Evolutionary conservation across 2,888 invertebrate genomes (phyloP).

Genomic region (Chrysina gloriosa): DNA sequence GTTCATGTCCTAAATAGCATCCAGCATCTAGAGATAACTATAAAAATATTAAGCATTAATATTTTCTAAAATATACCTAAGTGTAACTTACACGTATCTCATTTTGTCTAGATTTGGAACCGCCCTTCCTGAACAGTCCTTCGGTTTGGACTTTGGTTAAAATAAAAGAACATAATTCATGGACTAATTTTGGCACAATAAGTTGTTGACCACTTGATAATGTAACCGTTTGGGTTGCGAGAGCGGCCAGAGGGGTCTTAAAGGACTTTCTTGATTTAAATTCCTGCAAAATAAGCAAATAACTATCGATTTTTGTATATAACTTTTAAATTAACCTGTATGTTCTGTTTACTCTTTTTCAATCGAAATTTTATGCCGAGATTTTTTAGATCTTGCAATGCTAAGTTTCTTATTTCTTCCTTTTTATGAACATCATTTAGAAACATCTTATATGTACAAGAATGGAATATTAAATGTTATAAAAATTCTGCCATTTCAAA

Average conservation of each 20-base stretch:
- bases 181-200: conserved; percentile 78
- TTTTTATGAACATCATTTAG: conserved; percentile 69
- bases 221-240: conserved; percentile 70
- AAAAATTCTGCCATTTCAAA: conserved; percentile 27
- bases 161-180: conserved; percentile 77
- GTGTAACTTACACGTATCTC: conserved; percentile 75
- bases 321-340: conserved; percentile 59
- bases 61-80: background rate
- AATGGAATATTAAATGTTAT: background rate
- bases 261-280: conserved; percentile 63
- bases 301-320: background rate
- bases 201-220: conserved; percentile 77
- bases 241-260: conserved; percentile 66
- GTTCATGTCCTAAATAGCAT: conserved; percentile 74
- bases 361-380: conserved; percentile 78
- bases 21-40: conserved; percentile 79
- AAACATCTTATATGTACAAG: conserved; percentile 62
- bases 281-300: conserved; percentile 51
- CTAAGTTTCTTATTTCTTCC: conserved; percentile 69
- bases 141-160: conserved; percentile 78
- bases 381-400: conserved; percentile 75
- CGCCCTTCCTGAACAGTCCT: conserved; percentile 90
- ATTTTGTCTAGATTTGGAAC: conserved; percentile 83
- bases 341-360: conserved; percentile 72
- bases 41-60: conserved; percentile 50